Percentiles rank a stretch among this genome's conserved stretches.
These are phyloP conservation scores for Clinocottus analis DNA, from an alignment of 2,113 vertebrate genomes.

Conservation along the genomic window DNA sequence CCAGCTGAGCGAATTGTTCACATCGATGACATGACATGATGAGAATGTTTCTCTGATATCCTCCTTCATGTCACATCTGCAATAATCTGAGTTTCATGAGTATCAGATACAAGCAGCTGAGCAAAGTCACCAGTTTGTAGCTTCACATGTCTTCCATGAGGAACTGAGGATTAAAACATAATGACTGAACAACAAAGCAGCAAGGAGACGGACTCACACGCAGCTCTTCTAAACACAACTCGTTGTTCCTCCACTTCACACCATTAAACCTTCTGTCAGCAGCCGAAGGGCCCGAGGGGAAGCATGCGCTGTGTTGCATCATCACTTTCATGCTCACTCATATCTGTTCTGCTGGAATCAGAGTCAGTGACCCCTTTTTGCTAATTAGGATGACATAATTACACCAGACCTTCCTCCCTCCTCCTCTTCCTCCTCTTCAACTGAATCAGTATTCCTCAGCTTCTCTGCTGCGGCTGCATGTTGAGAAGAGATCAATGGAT, in stretches of 20 bases:
- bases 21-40: no score
- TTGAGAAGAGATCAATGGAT: conserved; percentile 38
- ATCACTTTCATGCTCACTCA: conserved; percentile 38
- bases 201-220: conserved; percentile 12
- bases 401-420: conserved; percentile 39
- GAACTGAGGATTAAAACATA: conserved; percentile 22
- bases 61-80: no score
- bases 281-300: conserved; percentile 30
- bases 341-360: conserved; percentile 46
- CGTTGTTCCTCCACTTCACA: conserved; percentile 41
- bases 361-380: conserved; percentile 76
- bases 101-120: no score
- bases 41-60: no score
- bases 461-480: conserved; percentile 49
- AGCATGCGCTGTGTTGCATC: conserved; percentile 37
- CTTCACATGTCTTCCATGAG: conserved; percentile 2
- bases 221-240: conserved; percentile 26
- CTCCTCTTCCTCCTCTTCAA: no score
- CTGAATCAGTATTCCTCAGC: no score
- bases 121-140: no score
- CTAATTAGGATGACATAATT: conserved; percentile 71
- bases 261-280: conserved; percentile 35
- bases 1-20: no score
- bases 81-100: no score
- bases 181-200: conserved; percentile 38